Base-by-base conservation (phyloP, 1,140 invertebrate species). In the Homarus americanus region DNA sequence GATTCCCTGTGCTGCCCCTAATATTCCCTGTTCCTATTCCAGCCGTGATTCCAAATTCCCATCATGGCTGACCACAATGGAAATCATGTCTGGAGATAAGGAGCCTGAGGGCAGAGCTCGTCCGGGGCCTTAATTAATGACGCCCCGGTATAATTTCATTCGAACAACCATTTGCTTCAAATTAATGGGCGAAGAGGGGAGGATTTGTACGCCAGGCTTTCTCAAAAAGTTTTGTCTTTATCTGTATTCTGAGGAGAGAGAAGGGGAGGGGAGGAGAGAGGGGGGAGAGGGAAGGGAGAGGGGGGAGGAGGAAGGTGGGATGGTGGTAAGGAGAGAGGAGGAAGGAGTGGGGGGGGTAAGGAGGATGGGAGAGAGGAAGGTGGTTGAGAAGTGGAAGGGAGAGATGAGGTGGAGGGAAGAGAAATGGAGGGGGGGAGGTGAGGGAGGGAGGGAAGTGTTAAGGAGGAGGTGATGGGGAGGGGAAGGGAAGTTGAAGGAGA, bases 41-140 rank as follows among this genome's bases (percentile, higher is more conserved):
- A 76, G 73, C 73, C 73, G 73, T 41, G 36, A 76, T 76, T 76
- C 73, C 36, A 40, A 41, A 76, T 76, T 79, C 76, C 76, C 76
- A 79, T 79, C 76, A 79, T 79, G 76, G 76, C 76, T 41, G 76
- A 44, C 76, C 40, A 44, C 44, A 79, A 79, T 79, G 76, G 76
- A 79, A 79, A 79, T 79, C 76, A 79, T 79, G 76, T 79, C 40
- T 44, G 76, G 28, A 79, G 76, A 79, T 79, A 79, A 79, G 76
- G 76, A 20, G 12, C 15, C 5, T 15, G 76, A n/a, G 24, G 17
- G 76, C 40, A 40, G 7, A n/a, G 76, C 76, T n/a, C 24, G 63
- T 28, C 28, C 36, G n/a, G 12, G 7, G 24, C n/a, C 38, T 20
- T 79, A 79, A 79, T 79, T 79, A 79, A 79, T 79, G 76, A 79